A percentile compares a stretch with the other conserved stretches of the same genome.
Conservation (phyloP, 2,888 invertebrate species). For the Diloba caeruleocephala region DNA sequence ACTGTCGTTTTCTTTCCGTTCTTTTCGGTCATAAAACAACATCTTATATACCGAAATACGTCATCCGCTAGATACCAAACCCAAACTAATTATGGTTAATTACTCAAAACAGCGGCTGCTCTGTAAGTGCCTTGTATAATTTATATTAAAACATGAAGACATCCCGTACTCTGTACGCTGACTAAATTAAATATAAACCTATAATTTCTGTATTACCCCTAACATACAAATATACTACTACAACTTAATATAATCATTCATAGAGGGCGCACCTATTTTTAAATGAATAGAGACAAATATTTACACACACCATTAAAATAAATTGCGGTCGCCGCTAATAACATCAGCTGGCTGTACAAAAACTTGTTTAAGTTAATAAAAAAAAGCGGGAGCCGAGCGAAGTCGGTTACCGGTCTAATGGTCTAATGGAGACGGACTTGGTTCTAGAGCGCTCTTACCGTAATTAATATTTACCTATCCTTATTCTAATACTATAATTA, state of each 20-base stretch:
- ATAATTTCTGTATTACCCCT: background rate
- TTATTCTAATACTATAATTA: conserved; percentile 10
- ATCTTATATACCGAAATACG: too few relatives aligned
- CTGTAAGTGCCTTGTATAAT: too few relatives aligned
- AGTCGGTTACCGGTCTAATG: conserved; percentile 49
- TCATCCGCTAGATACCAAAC: too few relatives aligned
- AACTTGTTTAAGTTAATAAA: conserved; percentile 59
- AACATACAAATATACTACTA: background rate
- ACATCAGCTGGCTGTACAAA: conserved; percentile 69
- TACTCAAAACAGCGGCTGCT: too few relatives aligned
- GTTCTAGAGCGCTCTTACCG: conserved; percentile 21
- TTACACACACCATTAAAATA: conserved; percentile 69
- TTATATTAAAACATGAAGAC: too few relatives aligned
- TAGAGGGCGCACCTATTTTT: conserved; percentile 49
- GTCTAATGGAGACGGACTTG: conserved; percentile 45
- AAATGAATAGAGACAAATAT: conserved; percentile 62
- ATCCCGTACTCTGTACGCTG: too few relatives aligned
- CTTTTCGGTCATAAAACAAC: too few relatives aligned
- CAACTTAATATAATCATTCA: conserved; percentile 37
- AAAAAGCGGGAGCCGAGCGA: conserved; percentile 37
- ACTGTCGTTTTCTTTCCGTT: too few relatives aligned
- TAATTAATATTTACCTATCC: conserved; percentile 28
- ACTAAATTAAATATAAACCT: too few relatives aligned
- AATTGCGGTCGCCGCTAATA: conserved; percentile 64
- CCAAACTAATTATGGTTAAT: too few relatives aligned